These are phyloP conservation scores for Aspiorhynchus laticeps DNA, from an alignment of 2,113 vertebrate species.

Conservation along the genomic window DNA sequence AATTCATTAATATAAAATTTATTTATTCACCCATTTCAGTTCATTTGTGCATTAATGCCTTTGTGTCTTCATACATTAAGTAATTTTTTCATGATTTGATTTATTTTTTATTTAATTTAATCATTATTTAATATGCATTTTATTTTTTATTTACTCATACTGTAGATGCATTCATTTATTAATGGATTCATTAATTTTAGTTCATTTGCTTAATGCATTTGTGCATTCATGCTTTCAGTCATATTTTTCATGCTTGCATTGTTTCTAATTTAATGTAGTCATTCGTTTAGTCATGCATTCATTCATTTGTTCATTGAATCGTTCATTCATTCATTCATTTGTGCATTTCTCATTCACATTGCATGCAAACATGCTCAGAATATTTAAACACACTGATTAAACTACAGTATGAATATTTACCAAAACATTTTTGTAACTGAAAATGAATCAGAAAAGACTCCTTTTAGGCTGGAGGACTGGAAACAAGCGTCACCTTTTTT, in stretches of 20 bases:
- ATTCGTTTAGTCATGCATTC: too few species aligned
- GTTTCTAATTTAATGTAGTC: neutral
- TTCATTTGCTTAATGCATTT: too few species aligned
- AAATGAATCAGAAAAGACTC: too few species aligned
- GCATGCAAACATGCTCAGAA: neutral
- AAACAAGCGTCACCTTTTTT: neutral
- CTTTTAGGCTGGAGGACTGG: neutral
- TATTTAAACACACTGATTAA: neutral
- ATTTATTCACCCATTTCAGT: neutral
- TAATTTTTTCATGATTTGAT: neutral
- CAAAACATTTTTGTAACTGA: too few species aligned
- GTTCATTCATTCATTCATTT: neutral
- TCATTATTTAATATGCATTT: neutral
- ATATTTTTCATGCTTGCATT: neutral
- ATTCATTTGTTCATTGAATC: neutral
- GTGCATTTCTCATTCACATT: neutral
- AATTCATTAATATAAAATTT: neutral
- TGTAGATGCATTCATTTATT: neutral
- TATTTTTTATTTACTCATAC: neutral
- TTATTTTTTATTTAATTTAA: neutral
- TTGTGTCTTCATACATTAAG: neutral
- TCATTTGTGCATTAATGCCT: too few species aligned
- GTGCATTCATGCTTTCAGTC: too few species aligned
- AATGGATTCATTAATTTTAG: neutral
- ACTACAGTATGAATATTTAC: too few species aligned